Conservation (phyloP, 2,113 vertebrate genomes). For the Anser cygnoides region DNA sequence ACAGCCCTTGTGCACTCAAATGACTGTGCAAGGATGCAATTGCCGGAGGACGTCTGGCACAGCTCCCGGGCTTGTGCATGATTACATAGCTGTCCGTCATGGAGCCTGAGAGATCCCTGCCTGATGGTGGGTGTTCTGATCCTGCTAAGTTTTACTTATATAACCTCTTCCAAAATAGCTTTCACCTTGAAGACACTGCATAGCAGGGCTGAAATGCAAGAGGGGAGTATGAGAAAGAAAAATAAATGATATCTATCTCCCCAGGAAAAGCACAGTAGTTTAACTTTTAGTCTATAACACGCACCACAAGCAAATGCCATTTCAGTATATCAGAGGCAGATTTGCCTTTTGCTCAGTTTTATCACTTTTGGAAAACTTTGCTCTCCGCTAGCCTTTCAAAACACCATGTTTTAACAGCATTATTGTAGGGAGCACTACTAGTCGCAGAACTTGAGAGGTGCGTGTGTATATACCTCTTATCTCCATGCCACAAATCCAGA, state of each 20-base stretch:
- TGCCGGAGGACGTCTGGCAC: background rate
- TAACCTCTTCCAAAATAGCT: background rate
- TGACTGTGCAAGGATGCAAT: background rate
- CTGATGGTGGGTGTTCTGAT: background rate
- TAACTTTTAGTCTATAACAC: background rate
- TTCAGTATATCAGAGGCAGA: background rate
- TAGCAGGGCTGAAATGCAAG: background rate
- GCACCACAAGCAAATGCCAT: background rate
- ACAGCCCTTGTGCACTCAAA: background rate
- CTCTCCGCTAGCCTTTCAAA: slow-evolving; percentile 6
- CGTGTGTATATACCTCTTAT: background rate
- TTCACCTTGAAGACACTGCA: background rate
- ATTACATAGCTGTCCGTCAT: background rate
- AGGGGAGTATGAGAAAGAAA: background rate
- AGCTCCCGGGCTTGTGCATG: background rate
- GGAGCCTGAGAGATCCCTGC: background rate
- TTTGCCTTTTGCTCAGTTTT: background rate
- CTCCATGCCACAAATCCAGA: background rate
- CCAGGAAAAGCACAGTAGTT: background rate
- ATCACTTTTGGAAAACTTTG: background rate
- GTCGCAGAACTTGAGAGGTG: background rate
- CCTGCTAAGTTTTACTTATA: background rate
- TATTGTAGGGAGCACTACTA: background rate
- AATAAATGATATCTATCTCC: background rate
- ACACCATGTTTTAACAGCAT: background rate